A percentile compares a stretch with the other conserved stretches of the same genome.
These are phyloP conservation scores for Ictalurus punctatus DNA, from an alignment of 2,113 vertebrate genomes.

Conservation along the genomic window DNA sequence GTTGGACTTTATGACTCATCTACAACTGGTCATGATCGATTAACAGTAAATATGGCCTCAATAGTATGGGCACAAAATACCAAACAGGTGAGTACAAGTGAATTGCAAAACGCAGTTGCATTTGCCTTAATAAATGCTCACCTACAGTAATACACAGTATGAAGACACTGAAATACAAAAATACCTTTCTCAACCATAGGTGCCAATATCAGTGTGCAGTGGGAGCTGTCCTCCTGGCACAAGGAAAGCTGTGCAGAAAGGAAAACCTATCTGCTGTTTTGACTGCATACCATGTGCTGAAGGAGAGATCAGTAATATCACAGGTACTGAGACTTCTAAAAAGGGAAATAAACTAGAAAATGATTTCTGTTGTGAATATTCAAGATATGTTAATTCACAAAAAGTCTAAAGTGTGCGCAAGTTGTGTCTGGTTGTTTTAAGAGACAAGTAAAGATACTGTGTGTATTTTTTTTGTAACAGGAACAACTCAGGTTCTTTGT, in stretches of 20 bases:
- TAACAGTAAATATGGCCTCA: conserved; percentile 22
- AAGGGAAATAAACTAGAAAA: background rate
- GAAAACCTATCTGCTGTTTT: conserved; percentile 57
- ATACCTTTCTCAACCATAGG: background rate
- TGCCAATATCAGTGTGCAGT: conserved; percentile 57
- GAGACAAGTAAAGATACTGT: background rate
- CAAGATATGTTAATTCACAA: background rate
- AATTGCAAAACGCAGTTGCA: background rate
- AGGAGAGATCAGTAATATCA: conserved; percentile 59
- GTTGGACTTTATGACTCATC: conserved; percentile 60
- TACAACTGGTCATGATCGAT: conserved; percentile 19
- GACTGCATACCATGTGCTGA: conserved; percentile 59
- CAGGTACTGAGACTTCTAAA: conserved; percentile 43
- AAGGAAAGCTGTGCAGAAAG: conserved; percentile 54
- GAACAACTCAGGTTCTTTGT: background rate
- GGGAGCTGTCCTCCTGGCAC: conserved; percentile 54
- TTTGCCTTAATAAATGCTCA: background rate
- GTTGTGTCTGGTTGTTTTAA: background rate
- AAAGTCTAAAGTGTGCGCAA: background rate
- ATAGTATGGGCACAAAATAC: conserved; percentile 38
- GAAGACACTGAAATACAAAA: background rate
- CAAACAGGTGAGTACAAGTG: conserved; percentile 30
- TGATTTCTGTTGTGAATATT: background rate
- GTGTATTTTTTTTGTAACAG: background rate
- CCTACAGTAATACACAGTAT: background rate